These are phyloP conservation scores for Octomys mimax DNA, from an alignment of 2,797 vertebrate genomes.

Conservation along the genomic window DNA sequence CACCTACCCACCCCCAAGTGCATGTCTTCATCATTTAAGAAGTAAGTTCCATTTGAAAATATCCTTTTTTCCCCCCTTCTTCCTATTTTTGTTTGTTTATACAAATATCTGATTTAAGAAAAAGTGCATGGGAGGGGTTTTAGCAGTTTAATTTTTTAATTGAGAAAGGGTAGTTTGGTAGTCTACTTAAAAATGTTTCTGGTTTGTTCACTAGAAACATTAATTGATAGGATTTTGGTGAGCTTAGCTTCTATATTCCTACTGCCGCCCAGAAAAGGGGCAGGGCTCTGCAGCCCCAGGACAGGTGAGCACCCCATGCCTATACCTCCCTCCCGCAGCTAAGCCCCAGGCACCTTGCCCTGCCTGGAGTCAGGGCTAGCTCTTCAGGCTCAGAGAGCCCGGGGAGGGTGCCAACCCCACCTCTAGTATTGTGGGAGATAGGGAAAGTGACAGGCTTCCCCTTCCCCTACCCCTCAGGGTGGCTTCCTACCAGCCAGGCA, in stretches of 20 bases:
- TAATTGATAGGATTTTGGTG: constrained; percentile 79
- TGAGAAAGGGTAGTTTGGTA: constrained; percentile 87
- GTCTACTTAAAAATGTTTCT: constrained; percentile 83
- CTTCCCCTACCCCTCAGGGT: constrained; percentile 75
- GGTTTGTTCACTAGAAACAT: constrained; percentile 62
- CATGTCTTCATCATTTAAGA: constrained; percentile 84
- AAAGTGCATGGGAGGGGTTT: constrained; percentile 85
- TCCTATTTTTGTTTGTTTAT: constrained; percentile 79
- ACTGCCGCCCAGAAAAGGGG: constrained; percentile 69
- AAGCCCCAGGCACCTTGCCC: not conserved
- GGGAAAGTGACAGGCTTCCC: constrained; percentile 71
- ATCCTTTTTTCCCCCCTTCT: constrained; percentile 64
- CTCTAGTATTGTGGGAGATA: constrained; percentile 75
- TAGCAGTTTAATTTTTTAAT: constrained; percentile 89
- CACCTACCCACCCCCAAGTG: constrained; percentile 64
- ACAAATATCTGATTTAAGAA: constrained; percentile 79
- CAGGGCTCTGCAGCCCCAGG: constrained; percentile 43
- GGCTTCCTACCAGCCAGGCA: constrained; percentile 68
- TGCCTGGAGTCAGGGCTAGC: constrained; percentile 73
- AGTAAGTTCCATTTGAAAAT: constrained; percentile 84
- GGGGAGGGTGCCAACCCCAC: constrained; percentile 75
- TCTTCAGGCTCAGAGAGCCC: constrained; percentile 80
- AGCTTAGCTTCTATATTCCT: constrained; percentile 79
- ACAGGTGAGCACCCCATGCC: constrained; percentile 75
- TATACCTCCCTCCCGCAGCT: constrained; percentile 68